Evolutionary conservation across 2,113 vertebrate species (phyloP), one percentile per base, ranked within the genome.

Genomic region (Hemicordylus capensis): DNA sequence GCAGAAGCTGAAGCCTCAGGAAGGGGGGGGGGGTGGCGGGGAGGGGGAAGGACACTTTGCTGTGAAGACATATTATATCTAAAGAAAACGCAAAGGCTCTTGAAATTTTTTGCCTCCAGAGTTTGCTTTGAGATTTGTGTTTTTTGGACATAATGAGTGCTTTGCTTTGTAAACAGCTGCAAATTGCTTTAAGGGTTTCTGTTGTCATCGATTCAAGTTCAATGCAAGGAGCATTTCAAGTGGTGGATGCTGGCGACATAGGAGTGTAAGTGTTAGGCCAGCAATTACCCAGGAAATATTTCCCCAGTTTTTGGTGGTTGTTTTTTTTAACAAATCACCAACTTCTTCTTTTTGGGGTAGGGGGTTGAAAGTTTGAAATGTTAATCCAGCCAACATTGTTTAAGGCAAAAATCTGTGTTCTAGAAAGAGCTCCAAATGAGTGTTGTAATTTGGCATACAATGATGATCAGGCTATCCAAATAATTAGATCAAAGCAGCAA

Each of bases 11-110:
- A 51, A 90, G 85, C 92, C 56, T 91, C 66, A 59, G 85, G 44
- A 67, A 64, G 59, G 73, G 80, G 80, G 84, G 77, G 2, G 34
- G n/a, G 9, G 54, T 61, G 59, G 73, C 78, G 80, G 84, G 77
- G 2, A n/a, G n/a, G 9, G 54, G 22, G 81, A 88, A 28, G 69
- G 88, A 54, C 80, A n/a, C 14, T 20, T 91, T 80, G 85, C 14
- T 15, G 22, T 69, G 66, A 58, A 72, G 69, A 76, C 58, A 69
- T 61, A 1, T 69, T 93, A 92, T 84, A 86, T 83, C 82, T 88
- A 66, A 90, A 87, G 80, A 91, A 92, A n/a, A 73, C 46, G 85
- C 58, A 89, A 95, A 90, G 4, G 58, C 86, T 90, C 90, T 93
- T 93, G 88, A 89, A 88, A 87, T 92, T 26, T 85, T 91, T 83